Percentiles rank a stretch among this genome's conserved stretches.
Evolutionary conservation across 2,888 invertebrate genomes (phyloP).

Genomic region (Epirrhoe tristata): DNA sequence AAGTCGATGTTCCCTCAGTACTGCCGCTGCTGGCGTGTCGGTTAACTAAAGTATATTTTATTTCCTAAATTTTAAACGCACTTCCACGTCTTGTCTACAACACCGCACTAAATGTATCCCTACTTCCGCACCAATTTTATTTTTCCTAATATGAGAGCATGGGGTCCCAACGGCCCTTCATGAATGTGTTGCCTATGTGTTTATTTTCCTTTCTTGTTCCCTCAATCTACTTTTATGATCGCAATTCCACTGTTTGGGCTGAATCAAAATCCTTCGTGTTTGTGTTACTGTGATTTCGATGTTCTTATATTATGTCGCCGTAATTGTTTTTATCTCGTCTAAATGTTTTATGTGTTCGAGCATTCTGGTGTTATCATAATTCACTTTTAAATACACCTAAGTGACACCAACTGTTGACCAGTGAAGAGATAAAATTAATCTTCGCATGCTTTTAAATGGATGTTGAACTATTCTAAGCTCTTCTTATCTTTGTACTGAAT

Average conservation of each 20-base stretch:
- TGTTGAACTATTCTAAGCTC: slow-evolving; percentile 30
- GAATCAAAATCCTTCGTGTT: slow-evolving; percentile 32
- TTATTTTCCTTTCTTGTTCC: slow-evolving; percentile 42
- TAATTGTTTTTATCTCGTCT: slow-evolving; percentile 24
- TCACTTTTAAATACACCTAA: slow-evolving; percentile 6
- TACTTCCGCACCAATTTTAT: slow-evolving; percentile 68
- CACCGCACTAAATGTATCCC: slow-evolving; percentile 78
- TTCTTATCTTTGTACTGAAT: slow-evolving; percentile 13
- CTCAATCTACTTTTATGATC: slow-evolving; percentile 26
- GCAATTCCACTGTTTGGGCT: slow-evolving; percentile 34
- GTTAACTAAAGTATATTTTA: slow-evolving; percentile 53
- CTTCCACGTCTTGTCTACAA: slow-evolving; percentile 71
- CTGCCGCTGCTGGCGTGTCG: slow-evolving; percentile 56
- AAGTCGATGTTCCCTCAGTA: slow-evolving; percentile 71
- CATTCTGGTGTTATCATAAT: slow-evolving; percentile 15
- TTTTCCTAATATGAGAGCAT: slow-evolving; percentile 66
- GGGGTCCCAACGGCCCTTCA: slow-evolving; percentile 60
- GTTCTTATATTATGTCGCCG: slow-evolving; percentile 28
- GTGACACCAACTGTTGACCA: slow-evolving; percentile 15
- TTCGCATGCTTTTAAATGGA: slow-evolving; percentile 40
- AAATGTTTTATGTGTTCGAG: slow-evolving; percentile 24
- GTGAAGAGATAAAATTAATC: slow-evolving; percentile 17
- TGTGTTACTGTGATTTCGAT: slow-evolving; percentile 30
- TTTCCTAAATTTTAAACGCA: slow-evolving; percentile 65
- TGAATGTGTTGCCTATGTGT: slow-evolving; percentile 54